Evolutionary conservation across 1,140 invertebrate genomes (phyloP).

Genomic region (Pachyrhynchus sulphureomaculatus): DNA sequence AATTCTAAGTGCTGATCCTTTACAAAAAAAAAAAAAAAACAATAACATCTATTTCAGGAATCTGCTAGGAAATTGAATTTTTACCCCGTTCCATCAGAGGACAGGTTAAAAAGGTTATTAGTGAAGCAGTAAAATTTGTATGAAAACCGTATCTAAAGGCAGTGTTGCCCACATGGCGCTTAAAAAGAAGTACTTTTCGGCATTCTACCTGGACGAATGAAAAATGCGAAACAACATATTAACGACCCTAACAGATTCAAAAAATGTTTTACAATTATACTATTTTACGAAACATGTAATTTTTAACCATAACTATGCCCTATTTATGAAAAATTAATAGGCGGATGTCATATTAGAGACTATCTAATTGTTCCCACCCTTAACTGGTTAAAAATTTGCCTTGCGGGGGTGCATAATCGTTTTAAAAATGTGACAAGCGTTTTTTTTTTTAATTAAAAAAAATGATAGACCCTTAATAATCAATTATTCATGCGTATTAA

Average conservation of each 20-base stretch:
- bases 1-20: too few species aligned
- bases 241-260: constrained; percentile 26
- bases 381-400: background rate
- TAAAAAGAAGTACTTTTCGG: constrained; percentile 8
- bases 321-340: constrained; percentile 24
- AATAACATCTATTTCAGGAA: too few species aligned
- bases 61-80: too few species aligned
- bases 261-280: constrained; percentile 27
- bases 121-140: constrained; percentile 14
- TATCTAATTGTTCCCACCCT: constrained; percentile 4
- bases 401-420: background rate
- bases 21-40: too few species aligned
- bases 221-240: constrained; percentile 32
- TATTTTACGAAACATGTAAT: constrained; percentile 21
- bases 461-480: too few species aligned
- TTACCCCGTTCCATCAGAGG: constrained; percentile 4
- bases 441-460: too few species aligned
- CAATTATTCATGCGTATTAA: too few species aligned
- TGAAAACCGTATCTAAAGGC: constrained; percentile 26
- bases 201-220: constrained; percentile 27
- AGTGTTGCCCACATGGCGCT: constrained; percentile 18
- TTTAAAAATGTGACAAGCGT: too few species aligned
- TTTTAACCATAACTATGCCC: constrained; percentile 14
- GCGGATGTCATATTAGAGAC: constrained; percentile 11
- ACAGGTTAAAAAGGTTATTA: constrained; percentile 15